phyloP scores from a whole-genome alignment of 2,888 invertebrate species.

The Athetis lepigone region DNA sequence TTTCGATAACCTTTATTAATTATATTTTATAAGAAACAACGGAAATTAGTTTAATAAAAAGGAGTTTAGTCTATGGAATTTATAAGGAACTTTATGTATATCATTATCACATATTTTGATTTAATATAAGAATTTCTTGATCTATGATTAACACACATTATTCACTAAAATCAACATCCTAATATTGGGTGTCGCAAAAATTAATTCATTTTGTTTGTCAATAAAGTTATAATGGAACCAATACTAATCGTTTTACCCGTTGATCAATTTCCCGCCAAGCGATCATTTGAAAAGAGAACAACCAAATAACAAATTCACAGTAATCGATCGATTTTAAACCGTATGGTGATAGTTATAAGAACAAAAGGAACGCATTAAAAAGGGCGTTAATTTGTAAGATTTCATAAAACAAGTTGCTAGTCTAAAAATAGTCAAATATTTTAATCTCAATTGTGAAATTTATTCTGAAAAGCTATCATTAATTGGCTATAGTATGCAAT shows the following conservation, averaged over 20 bases:
- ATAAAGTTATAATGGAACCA: conserved; percentile 45
- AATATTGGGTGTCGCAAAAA: conserved; percentile 32
- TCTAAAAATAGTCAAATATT: conserved; percentile 38
- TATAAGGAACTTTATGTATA: no score
- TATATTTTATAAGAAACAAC: no score
- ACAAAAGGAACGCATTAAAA: conserved; percentile 1
- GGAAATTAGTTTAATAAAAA: no score
- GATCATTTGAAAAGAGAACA: conserved; percentile 46
- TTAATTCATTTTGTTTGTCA: conserved; percentile 48
- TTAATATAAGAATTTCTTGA: no score
- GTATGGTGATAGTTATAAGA: conserved; percentile 10
- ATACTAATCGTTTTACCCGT: conserved; percentile 34
- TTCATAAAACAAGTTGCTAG: conserved; percentile 39
- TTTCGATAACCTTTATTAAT: no score
- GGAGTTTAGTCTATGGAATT: no score
- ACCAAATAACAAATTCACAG: conserved; percentile 6
- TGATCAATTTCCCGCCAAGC: conserved; percentile 52
- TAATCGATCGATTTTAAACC: conserved; percentile 25
- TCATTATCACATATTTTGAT: no score
- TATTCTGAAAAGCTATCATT: conserved; percentile 39
- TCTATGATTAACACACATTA: background rate
- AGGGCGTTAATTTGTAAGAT: conserved; percentile 45
- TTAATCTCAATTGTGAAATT: conserved; percentile 49
- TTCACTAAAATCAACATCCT: conserved; percentile 12
- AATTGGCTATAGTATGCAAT: conserved; percentile 47